Evolutionary conservation across 1,140 invertebrate species (phyloP).

Genomic region (Dysdera silvatica): DNA sequence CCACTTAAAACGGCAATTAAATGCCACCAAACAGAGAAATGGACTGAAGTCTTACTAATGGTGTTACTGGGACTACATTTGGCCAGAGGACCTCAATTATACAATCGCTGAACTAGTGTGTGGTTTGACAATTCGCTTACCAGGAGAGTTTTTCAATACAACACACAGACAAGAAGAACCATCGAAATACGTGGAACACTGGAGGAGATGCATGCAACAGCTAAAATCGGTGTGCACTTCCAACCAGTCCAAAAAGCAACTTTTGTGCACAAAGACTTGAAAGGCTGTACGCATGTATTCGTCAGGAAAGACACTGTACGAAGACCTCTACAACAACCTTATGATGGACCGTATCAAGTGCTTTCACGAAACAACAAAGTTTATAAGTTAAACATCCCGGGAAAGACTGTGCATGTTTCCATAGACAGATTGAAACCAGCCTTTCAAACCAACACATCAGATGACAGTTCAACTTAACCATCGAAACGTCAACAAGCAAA

Average conservation of each 20-base stretch:
- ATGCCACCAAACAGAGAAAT: constrained; percentile 29
- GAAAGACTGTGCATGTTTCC: neutral
- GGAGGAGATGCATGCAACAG: neutral
- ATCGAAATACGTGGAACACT: neutral
- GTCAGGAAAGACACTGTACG: neutral
- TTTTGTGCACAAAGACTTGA: neutral
- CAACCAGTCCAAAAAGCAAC: neutral
- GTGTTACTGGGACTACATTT: constrained; percentile 39
- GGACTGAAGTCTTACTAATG: constrained; percentile 40
- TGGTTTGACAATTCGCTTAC: neutral
- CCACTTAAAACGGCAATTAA: constrained; percentile 40
- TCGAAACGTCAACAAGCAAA: neutral
- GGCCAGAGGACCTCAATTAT: neutral
- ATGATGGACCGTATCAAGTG: neutral
- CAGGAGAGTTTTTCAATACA: constrained; percentile 14
- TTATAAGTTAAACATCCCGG: neutral
- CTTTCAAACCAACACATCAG: neutral
- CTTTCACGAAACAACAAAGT: neutral
- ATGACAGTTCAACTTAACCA: neutral
- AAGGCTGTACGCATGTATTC: neutral
- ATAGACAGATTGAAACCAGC: constrained; percentile 1
- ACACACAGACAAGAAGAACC: neutral
- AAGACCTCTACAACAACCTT: neutral
- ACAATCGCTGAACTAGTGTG: constrained; percentile 5
- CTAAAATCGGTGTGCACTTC: neutral